Percentiles rank a stretch among this genome's conserved stretches.
phyloP scores from a whole-genome alignment of 1,140 invertebrate species.

The Neuroterus valhalla region DNA sequence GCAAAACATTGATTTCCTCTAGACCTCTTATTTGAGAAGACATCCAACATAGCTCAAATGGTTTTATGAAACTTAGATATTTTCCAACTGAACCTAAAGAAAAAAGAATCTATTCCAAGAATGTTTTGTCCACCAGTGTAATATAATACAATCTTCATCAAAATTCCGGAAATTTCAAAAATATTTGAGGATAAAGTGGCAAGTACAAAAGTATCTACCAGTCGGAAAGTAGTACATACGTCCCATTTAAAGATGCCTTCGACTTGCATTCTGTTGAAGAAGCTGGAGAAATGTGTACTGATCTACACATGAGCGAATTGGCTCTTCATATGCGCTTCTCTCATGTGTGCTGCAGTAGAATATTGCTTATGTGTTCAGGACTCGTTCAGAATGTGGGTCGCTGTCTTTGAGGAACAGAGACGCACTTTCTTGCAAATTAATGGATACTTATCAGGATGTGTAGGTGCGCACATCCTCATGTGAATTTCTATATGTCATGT shows the following conservation, averaged over 20 bases:
- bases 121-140: too few relatives aligned
- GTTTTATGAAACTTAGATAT: too few relatives aligned
- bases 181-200: background rate
- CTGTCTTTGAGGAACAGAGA: slow-evolving; percentile 61
- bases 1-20: background rate
- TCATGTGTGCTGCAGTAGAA: background rate
- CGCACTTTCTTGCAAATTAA: slow-evolving; percentile 54
- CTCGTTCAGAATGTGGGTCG: slow-evolving; percentile 67
- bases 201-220: slow-evolving; percentile 44
- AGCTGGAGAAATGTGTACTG: slow-evolving; percentile 42
- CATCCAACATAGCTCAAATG: too few relatives aligned
- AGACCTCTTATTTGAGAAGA: too few relatives aligned
- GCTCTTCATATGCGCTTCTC: too few relatives aligned
- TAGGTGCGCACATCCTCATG: too few relatives aligned
- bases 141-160: background rate
- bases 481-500: too few relatives aligned
- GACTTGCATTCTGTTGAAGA: slow-evolving; percentile 58
- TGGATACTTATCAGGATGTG: background rate
- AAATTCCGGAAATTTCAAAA: background rate
- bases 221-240: slow-evolving; percentile 62
- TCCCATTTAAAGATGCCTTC: slow-evolving; percentile 54
- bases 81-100: too few relatives aligned
- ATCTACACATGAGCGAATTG: background rate
- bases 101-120: too few relatives aligned
- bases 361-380: slow-evolving; percentile 47